phyloP scores from a whole-genome alignment of 2,113 vertebrate species.

The Oncorhynchus nerka region DNA sequence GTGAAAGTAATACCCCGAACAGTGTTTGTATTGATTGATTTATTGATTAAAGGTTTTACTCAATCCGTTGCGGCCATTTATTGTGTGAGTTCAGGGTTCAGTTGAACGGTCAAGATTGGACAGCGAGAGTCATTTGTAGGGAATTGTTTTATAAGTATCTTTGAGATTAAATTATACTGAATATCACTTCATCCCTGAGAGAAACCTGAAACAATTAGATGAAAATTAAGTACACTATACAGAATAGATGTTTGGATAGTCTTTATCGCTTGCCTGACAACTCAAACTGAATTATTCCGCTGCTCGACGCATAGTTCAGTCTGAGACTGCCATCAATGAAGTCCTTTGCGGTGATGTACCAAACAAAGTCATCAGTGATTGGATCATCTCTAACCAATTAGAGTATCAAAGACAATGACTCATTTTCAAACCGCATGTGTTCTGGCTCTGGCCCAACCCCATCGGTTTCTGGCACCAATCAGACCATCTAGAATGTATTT shows the following conservation, averaged over 20 bases:
- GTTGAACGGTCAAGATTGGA: not conserved
- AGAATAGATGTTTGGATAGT: not conserved
- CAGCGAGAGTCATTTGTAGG: not conserved
- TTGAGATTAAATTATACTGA: not conserved
- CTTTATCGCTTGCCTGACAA: not conserved
- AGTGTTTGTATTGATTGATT: not conserved
- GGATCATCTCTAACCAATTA: too few relatives aligned
- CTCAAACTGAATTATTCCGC: too few relatives aligned
- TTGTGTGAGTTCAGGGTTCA: too few relatives aligned
- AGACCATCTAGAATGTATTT: too few relatives aligned
- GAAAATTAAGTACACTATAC: not conserved
- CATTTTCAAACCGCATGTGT: too few relatives aligned
- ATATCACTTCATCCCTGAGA: not conserved
- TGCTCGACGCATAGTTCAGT: too few relatives aligned
- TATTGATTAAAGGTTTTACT: constrained; percentile 1
- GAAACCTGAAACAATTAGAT: not conserved
- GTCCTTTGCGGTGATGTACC: too few relatives aligned
- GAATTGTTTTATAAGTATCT: not conserved
- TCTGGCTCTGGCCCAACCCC: too few relatives aligned
- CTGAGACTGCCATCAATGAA: too few relatives aligned
- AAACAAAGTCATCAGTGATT: too few relatives aligned
- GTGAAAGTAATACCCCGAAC: constrained; percentile 27
- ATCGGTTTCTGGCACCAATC: too few relatives aligned
- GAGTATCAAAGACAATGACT: too few relatives aligned
- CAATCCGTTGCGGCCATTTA: constrained; percentile 73